phyloP scores from a whole-genome alignment of 2,888 invertebrate genomes.

The Ganaspis brasiliensis region DNA sequence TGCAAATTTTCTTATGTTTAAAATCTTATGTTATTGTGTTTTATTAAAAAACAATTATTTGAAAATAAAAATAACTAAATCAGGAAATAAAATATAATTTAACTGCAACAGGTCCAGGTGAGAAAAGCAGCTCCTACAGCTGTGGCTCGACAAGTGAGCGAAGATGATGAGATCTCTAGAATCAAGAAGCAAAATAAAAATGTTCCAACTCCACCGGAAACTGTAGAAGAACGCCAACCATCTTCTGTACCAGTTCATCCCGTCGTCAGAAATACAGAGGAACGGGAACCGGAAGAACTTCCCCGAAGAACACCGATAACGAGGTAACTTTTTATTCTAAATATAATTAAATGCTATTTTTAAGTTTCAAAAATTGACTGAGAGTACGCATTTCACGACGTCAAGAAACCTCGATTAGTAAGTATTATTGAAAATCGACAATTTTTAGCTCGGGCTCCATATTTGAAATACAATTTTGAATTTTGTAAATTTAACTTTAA shows the following conservation, averaged over 20 bases:
- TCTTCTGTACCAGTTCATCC: conserved; percentile 74
- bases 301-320: conserved; percentile 87
- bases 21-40: too few relatives aligned
- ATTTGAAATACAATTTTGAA: too few relatives aligned
- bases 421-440: too few relatives aligned
- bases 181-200: conserved; percentile 93
- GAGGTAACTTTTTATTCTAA: too few relatives aligned
- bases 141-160: conserved; percentile 90
- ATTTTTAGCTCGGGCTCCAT: too few relatives aligned
- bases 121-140: conserved; percentile 78
- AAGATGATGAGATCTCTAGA: conserved; percentile 94
- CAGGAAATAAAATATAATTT: conserved; percentile 22
- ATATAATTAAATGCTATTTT: too few relatives aligned
- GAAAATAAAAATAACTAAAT: conserved; percentile 11
- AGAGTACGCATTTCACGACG: too few relatives aligned
- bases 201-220: conserved; percentile 82
- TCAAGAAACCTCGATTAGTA: too few relatives aligned
- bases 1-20: too few relatives aligned
- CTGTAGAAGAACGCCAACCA: conserved; percentile 80
- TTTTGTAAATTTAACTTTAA: too few relatives aligned
- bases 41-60: too few relatives aligned
- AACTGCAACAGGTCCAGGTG: conserved; percentile 70
- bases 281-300: conserved; percentile 83
- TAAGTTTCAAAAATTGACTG: too few relatives aligned
- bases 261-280: conserved; percentile 81